phyloP scores from a whole-genome alignment of 2,888 invertebrate species.

The Thera britannica region DNA sequence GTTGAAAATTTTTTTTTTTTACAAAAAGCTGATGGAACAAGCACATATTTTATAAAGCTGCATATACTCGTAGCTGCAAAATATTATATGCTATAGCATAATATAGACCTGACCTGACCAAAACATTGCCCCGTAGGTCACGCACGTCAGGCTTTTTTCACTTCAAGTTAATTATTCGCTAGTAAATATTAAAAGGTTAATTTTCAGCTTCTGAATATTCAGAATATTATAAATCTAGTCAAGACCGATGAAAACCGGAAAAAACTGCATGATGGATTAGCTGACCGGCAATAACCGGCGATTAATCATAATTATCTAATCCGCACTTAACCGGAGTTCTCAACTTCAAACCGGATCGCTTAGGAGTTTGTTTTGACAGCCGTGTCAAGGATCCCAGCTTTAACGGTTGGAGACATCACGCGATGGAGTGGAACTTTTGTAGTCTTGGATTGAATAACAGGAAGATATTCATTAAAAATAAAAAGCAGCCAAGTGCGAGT shows the following conservation, averaged over 20 bases:
- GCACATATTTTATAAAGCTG: too few relatives aligned
- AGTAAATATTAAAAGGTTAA: neutral
- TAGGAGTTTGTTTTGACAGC: slow-evolving; percentile 26
- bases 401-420: neutral
- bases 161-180: too few relatives aligned
- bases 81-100: too few relatives aligned
- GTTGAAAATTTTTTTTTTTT: too few relatives aligned
- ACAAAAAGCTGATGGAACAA: too few relatives aligned
- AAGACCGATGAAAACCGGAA: slow-evolving; percentile 27
- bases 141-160: too few relatives aligned
- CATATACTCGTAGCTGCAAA: too few relatives aligned
- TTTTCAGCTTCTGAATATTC: neutral
- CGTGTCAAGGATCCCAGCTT: slow-evolving; percentile 8
- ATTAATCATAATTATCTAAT: slow-evolving; percentile 60
- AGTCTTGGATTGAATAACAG: neutral
- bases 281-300: slow-evolving; percentile 49
- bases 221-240: neutral
- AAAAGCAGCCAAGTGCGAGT: too few relatives aligned
- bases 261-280: slow-evolving; percentile 49
- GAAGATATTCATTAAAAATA: too few relatives aligned
- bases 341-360: slow-evolving; percentile 42
- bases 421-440: neutral
- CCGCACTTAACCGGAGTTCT: slow-evolving; percentile 41
- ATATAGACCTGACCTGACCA: too few relatives aligned
- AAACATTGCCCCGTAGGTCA: too few relatives aligned